Conservation (phyloP, 1,140 invertebrate genomes). For the Melitaea cinxia region DNA sequence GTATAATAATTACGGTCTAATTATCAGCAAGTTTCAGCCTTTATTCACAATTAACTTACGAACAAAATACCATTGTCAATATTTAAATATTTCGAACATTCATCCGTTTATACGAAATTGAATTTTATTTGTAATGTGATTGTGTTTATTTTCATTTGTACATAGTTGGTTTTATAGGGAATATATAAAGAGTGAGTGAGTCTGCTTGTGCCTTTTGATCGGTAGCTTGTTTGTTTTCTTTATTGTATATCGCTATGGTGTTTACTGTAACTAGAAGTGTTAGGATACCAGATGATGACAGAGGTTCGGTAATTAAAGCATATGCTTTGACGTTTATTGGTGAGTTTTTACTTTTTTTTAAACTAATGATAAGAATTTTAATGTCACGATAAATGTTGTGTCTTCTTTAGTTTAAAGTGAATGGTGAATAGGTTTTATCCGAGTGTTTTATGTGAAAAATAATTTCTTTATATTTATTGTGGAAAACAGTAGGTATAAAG, state of each 20-base stretch:
- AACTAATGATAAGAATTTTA: too few species aligned
- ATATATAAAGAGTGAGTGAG: conserved; percentile 21
- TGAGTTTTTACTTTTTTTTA: conserved; percentile 23
- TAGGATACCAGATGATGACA: conserved; percentile 28
- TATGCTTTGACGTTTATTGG: conserved; percentile 43
- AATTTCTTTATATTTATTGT: too few species aligned
- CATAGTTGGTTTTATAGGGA: conserved; percentile 9
- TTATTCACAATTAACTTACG: conserved; percentile 23
- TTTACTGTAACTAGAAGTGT: conserved; percentile 41
- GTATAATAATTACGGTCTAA: conserved; percentile 20
- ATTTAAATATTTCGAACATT: conserved; percentile 9
- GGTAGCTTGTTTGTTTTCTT: conserved; percentile 27
- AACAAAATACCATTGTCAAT: conserved; percentile 22
- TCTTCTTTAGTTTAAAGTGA: too few species aligned
- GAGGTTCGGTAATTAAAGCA: conserved; percentile 39
- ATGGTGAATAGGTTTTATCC: too few species aligned
- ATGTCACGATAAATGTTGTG: too few species aligned
- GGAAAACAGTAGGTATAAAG: too few species aligned
- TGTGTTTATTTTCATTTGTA: background rate
- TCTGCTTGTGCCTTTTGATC: conserved; percentile 16
- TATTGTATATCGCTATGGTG: conserved; percentile 36
- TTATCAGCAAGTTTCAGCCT: conserved; percentile 27
- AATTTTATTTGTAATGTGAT: background rate
- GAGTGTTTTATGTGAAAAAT: too few species aligned
- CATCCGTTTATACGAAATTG: background rate